Percentiles rank a stretch among this genome's conserved stretches.
These are phyloP conservation scores for Drosophila mettleri DNA, from an alignment of 2,888 invertebrate species.

Conservation along the genomic window DNA sequence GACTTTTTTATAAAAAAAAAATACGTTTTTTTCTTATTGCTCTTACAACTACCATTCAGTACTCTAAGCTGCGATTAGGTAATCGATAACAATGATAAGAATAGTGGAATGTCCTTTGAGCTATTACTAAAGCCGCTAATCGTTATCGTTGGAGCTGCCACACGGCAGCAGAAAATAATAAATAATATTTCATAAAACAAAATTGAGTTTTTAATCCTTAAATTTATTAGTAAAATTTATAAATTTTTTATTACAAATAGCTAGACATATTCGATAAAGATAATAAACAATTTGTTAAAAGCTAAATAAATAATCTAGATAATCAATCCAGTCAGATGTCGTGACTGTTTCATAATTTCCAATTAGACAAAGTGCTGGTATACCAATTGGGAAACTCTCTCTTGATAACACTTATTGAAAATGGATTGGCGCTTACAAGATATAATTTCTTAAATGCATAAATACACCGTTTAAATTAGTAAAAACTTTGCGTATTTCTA, in stretches of 20 bases:
- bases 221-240: not conserved
- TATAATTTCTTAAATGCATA: constrained; percentile 10
- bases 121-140: not conserved
- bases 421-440: not conserved
- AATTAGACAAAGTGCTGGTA: not conserved
- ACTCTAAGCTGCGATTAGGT: not conserved
- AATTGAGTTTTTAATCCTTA: not conserved
- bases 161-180: no score
- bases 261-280: not conserved
- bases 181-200: no score
- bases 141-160: not conserved
- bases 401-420: not conserved
- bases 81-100: not conserved
- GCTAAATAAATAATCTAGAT: not conserved
- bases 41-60: not conserved
- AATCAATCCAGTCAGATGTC: not conserved
- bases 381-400: not conserved
- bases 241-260: not conserved
- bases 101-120: constrained; percentile 4
- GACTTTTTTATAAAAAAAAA: not conserved
- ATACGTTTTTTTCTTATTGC: not conserved
- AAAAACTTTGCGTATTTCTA: constrained; percentile 80
- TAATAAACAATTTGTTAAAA: not conserved
- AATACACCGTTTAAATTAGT: constrained; percentile 1
- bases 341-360: not conserved